phyloP scores from a whole-genome alignment of 2,797 vertebrate genomes.

The Schizopygopsis pylzovi region DNA sequence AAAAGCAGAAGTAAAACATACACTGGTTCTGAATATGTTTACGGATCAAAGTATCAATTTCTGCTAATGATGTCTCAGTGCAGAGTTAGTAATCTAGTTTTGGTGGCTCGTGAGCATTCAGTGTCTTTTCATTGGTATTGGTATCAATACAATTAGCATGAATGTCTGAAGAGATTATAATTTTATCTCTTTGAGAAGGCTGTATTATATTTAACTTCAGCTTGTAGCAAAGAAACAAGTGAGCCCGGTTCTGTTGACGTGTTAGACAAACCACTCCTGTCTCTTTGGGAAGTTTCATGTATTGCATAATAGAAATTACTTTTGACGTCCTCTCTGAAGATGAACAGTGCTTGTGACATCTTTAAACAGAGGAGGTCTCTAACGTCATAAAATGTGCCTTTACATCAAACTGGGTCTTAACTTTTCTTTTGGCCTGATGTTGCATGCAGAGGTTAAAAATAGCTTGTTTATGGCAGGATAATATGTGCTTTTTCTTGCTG shows the following conservation, averaged over 20 bases:
- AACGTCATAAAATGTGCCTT: background rate
- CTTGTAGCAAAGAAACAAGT: slow-evolving; percentile 3
- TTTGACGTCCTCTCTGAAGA: slow-evolving; percentile 37
- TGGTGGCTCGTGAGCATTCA: background rate
- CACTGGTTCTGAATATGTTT: background rate
- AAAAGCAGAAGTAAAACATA: background rate
- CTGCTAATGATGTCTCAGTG: background rate
- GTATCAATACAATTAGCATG: background rate
- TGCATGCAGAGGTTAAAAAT: slow-evolving; percentile 3
- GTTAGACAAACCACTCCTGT: slow-evolving; percentile 30
- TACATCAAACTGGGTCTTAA: background rate
- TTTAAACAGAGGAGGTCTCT: slow-evolving; percentile 4
- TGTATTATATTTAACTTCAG: slow-evolving; percentile 6
- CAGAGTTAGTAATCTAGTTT: background rate
- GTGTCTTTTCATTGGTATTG: background rate
- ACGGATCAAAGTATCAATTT: background rate
- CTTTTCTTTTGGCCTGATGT: background rate
- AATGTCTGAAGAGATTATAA: background rate
- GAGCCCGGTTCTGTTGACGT: slow-evolving; percentile 3
- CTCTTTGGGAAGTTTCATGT: slow-evolving; percentile 23
- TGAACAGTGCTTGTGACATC: slow-evolving; percentile 8
- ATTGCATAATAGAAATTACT: slow-evolving; percentile 7
- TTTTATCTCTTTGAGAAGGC: slow-evolving; percentile 2
- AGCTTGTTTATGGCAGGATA: slow-evolving; percentile 41
- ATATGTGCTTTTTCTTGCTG: slow-evolving; percentile 29